Evolutionary conservation across 1,140 invertebrate genomes (phyloP), one percentile per base, ranked within the genome.

Genomic region (Drosophila gunungcola): DNA sequence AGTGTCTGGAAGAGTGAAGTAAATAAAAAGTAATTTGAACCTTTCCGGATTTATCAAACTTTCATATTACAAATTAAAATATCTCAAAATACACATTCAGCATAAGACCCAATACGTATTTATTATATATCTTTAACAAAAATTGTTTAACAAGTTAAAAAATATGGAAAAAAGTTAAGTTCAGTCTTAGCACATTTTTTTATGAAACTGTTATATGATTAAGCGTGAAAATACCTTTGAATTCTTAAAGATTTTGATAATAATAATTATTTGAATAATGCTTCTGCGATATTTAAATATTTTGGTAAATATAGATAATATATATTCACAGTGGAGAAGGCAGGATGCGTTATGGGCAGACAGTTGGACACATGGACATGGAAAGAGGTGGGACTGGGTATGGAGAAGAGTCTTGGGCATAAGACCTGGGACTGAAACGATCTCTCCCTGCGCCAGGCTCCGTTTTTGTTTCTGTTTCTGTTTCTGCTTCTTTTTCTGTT

Each of bases 271-370:
- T 32, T 32, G 6, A 7, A 2, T 42, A 9, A 16, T 16, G 16
- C 6, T 16, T 42, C 7, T 13, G n/a, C 4, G 5, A 12, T 6
- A 12, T 6, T 42, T 9, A 16, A 42, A 16, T 16, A 16, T 42
- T 16, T 11, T 13, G 11, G 16, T 2, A 43, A 25, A 7, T 2
- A 43, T 25, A 7, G 11, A 52, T 34, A 13, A 7, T 10, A 51
- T 16, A 39, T 58, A 42, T 25, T 68, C 13, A 1, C 12, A 53
- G 64, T 68, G 64, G 60, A 38, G 32, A 43, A 53, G 72, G 63
- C 80, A 83, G 80, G 80, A 80, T 84, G 64, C 60, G 65, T 72
- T 80, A 64, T 82, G 69, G 53, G 63, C 46, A 36, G 41, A 60
- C 69, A 79, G 36, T 51, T 51, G 63, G 64, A 76, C 80, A 82